Evolutionary conservation across 30 jellyfish, hydroid and myxozoan species (phyloP).

Genomic region (Turritopsis rubra): DNA sequence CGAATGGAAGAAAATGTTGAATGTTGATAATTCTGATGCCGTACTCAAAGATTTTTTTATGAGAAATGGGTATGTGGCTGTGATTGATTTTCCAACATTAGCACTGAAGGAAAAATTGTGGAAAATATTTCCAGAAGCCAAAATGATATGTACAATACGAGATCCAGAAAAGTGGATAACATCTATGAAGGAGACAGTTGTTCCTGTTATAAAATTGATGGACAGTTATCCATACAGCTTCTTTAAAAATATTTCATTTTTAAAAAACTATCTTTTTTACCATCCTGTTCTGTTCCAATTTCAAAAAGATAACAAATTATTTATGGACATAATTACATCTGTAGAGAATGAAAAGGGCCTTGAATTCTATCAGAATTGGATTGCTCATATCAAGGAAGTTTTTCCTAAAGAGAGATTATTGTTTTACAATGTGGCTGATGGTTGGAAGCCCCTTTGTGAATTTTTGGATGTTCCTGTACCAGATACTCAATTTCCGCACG

Average conservation of each 20-base stretch:
- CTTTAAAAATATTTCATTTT: neutral
- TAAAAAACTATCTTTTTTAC: neutral
- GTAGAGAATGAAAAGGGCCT: neutral
- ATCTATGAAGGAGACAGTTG: conserved; percentile 2
- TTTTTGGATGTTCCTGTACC: conserved; percentile 4
- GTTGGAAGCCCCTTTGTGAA: conserved; percentile 2
- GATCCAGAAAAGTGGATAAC: neutral
- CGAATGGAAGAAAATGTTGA: neutral
- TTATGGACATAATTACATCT: neutral
- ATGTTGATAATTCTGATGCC: neutral
- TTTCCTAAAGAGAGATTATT: neutral
- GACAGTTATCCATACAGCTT: neutral
- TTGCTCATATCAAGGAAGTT: neutral
- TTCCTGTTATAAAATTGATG: neutral
- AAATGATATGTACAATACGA: neutral
- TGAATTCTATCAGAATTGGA: neutral
- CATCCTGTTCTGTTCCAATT: neutral
- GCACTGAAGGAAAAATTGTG: neutral
- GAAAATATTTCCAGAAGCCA: conserved; percentile 7
- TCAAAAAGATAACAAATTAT: neutral
- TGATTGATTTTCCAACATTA: neutral
- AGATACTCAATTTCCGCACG: neutral
- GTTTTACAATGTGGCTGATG: neutral
- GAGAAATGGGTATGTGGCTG: neutral
- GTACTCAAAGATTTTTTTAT: neutral